Evolutionary conservation across 37 sponge, comb jelly and placozoan genomes (phyloP).

Genomic region (Oopsacas minuta): DNA sequence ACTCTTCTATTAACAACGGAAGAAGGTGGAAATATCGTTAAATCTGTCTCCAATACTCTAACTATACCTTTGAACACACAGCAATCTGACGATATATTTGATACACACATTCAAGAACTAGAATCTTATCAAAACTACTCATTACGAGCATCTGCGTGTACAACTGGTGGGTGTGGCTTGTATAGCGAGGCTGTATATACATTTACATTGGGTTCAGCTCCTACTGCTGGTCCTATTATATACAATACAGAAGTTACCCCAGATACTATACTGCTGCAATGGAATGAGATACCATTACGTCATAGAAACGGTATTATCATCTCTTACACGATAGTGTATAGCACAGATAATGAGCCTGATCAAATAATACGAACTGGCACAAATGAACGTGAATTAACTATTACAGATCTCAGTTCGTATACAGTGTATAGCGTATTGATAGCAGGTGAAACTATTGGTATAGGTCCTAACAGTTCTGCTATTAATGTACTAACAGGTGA

Average conservation of each 20-base stretch:
- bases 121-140: slow-evolving; percentile 1
- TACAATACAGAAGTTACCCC: neutral
- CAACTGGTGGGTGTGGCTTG: neutral
- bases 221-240: neutral
- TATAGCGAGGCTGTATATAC: neutral
- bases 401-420: neutral
- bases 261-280: neutral
- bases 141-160: neutral
- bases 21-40: neutral
- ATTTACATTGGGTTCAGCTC: neutral
- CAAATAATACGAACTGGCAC: neutral
- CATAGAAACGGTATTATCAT: neutral
- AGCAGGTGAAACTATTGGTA: neutral
- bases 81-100: neutral
- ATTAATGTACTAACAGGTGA: neutral
- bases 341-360: neutral
- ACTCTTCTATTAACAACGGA: neutral
- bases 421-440: neutral
- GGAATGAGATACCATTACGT: neutral
- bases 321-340: neutral
- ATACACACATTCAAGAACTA: neutral
- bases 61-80: neutral
- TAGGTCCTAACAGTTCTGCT: neutral
- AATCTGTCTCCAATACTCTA: neutral
- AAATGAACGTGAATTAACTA: neutral